Evolutionary conservation across 2,113 vertebrate species (phyloP).

Genomic region (Caloenas nicobarica): DNA sequence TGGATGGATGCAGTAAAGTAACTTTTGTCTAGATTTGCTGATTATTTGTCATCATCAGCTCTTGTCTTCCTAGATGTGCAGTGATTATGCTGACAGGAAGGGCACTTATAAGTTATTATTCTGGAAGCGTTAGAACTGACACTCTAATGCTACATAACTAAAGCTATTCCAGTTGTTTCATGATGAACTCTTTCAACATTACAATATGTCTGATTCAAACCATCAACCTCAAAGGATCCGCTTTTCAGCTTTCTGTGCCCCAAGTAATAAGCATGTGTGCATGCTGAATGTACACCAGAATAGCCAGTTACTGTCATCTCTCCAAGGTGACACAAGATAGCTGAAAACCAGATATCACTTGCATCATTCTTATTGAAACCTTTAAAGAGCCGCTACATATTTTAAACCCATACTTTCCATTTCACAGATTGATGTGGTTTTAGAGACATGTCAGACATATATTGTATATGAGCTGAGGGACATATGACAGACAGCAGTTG

Average conservation of each 20-base stretch:
- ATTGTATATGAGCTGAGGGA: not conserved
- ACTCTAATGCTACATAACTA: conserved; percentile 7
- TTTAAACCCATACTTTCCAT: not conserved
- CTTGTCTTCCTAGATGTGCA: conserved; percentile 3
- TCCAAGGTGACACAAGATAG: not conserved
- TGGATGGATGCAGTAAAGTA: not conserved
- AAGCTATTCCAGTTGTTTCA: conserved; percentile 5
- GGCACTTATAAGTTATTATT: not conserved
- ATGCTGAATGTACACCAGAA: not conserved
- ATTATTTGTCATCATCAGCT: not conserved
- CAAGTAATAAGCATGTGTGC: not conserved
- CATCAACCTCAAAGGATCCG: not conserved
- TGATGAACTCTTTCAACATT: conserved; percentile 29
- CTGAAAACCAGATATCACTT: not conserved
- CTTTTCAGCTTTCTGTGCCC: conserved; percentile 17
- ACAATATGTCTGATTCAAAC: conserved; percentile 37
- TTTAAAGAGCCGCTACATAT: not conserved
- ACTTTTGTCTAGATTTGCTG: not conserved
- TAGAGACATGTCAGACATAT: not conserved
- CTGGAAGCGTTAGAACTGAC: not conserved
- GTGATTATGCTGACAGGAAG: conserved; percentile 9
- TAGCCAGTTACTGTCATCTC: not conserved
- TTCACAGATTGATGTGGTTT: not conserved
- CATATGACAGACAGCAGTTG: not conserved
- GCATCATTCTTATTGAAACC: not conserved